A percentile compares a stretch with the other conserved stretches of the same genome.
These are phyloP conservation scores for Leptinotarsa lineolata DNA, from an alignment of 1,140 invertebrate species.

Conservation along the genomic window DNA sequence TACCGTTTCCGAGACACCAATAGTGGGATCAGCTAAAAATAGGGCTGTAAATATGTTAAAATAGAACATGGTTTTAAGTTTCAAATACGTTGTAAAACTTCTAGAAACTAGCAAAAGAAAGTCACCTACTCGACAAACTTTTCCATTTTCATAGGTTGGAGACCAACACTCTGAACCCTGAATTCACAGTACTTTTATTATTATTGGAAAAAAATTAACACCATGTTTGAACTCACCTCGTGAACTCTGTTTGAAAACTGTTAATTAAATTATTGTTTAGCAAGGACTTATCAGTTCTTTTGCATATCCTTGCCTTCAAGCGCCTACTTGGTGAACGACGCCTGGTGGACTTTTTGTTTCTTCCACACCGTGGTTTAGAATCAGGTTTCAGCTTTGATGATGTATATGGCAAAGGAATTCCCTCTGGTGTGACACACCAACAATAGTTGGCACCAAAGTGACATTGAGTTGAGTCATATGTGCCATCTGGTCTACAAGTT, in stretches of 20 bases:
- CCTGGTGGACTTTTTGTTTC: slow-evolving; percentile 42
- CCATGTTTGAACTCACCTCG: slow-evolving; percentile 54
- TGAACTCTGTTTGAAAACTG: slow-evolving; percentile 79
- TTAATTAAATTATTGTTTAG: slow-evolving; percentile 84
- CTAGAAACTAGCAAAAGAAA: too few species aligned
- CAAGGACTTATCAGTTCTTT: slow-evolving; percentile 69
- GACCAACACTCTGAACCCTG: too few species aligned
- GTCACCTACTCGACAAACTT: too few species aligned
- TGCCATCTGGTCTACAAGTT: slow-evolving; percentile 78
- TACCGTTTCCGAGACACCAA: too few species aligned
- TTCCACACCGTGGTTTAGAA: slow-evolving; percentile 66
- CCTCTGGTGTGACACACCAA: slow-evolving; percentile 82
- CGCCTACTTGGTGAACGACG: slow-evolving; percentile 36
- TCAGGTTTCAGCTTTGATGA: slow-evolving; percentile 63
- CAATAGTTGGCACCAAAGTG: slow-evolving; percentile 75
- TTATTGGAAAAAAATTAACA: too few species aligned
- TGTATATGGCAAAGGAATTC: slow-evolving; percentile 77
- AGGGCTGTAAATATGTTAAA: too few species aligned
- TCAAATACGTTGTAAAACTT: too few species aligned
- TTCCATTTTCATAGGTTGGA: too few species aligned
- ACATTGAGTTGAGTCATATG: slow-evolving; percentile 83
- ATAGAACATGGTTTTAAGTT: too few species aligned
- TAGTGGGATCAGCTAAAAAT: too few species aligned
- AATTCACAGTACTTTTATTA: too few species aligned
- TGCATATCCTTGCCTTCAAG: slow-evolving; percentile 62